Base-by-base conservation (phyloP, 2,797 vertebrate genomes). In the Thripadectes ignobilis region DNA sequence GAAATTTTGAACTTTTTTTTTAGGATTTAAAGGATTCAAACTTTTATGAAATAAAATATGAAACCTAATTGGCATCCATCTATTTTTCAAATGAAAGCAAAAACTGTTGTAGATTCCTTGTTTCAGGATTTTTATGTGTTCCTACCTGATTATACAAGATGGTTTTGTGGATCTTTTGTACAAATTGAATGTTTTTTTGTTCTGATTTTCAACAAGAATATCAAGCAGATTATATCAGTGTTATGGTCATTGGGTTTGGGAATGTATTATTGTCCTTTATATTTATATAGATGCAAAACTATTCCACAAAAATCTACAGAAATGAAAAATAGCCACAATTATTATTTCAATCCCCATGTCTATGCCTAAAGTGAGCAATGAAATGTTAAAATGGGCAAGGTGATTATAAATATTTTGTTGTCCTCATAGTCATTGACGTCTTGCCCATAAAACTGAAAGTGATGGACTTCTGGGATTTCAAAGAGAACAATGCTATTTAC, bases 21-120 rank as follows among this genome's bases (percentile, higher is more conserved):
- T 38, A 19, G 4, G 20, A 41, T 11, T 57, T 5, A 73, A 87
- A 80, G 26, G 2, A 38, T 49, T 66, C n/a, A 3, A 18, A 2
- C 9, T 77, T 66, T 77, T 43, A 23, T 55, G 11, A 46, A 85
- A 46, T 46, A 52, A 65, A 82, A 58, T 5, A 49, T 27, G 20
- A 86, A 76, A 69, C 12, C 1, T 2, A 10, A 2, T 18, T 43
- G 22, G 1, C 7, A 72, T 3, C 1, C 8, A 36, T 41, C 59
- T 85, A 14, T 12, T 90, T 82, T 79, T 82, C 57, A 76, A 80
- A 10, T 65, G 4, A 57, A 69, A 71, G 7, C 2, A 52, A 45
- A 83, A 49, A 7, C 2, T 57, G 15, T 14, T 45, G 10, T 17
- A n/a, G 14, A 30, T 38, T 61, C 14, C 34, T 49, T n/a, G 9